Evolutionary conservation across 2,888 invertebrate species (phyloP).

Genomic region (Ceriagrion tenellum): DNA sequence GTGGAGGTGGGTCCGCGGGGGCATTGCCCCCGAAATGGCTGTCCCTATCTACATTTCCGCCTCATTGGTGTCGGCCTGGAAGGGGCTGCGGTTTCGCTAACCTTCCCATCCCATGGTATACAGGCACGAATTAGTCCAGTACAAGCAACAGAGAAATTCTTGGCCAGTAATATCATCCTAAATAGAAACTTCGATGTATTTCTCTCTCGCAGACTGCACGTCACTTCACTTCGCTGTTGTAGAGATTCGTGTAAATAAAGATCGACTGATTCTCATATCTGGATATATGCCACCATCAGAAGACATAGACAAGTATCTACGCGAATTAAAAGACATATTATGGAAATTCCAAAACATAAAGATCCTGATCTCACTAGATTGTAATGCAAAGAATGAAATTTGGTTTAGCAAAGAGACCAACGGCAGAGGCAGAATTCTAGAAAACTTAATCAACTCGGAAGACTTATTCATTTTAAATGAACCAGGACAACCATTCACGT

Average conservation of each 20-base stretch:
- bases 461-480: background rate
- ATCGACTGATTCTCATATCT: background rate
- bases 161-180: background rate
- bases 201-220: background rate
- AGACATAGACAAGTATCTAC: background rate
- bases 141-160: background rate
- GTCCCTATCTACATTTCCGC: no score
- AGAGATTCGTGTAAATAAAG: no score
- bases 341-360: background rate
- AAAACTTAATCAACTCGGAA: background rate
- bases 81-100: no score
- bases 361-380: background rate
- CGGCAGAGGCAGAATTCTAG: background rate
- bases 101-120: no score
- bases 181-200: background rate
- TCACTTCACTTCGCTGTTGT: no score
- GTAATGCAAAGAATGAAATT: background rate
- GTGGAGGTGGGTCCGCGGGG: no score
- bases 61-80: no score
- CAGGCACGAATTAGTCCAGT: background rate
- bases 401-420: background rate
- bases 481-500: background rate
- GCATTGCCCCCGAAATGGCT: no score
- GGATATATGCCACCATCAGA: background rate
- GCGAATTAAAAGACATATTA: background rate